Conservation (phyloP, 2,888 invertebrate genomes). For the Tenthredo mesomela region DNA sequence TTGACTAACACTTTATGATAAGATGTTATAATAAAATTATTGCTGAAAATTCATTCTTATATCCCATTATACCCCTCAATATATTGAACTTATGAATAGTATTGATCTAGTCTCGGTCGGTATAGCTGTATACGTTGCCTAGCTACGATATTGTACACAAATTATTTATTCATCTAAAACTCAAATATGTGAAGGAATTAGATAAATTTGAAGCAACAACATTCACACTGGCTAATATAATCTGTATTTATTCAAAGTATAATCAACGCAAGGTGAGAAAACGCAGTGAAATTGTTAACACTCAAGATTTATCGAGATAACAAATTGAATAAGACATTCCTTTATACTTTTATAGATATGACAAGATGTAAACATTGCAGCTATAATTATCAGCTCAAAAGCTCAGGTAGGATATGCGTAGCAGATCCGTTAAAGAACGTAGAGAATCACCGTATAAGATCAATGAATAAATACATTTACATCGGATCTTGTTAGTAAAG, state of each 20-base stretch:
- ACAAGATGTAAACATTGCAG: constrained; percentile 54
- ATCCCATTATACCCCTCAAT: neutral
- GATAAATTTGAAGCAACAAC: constrained; percentile 8
- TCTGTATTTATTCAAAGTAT: neutral
- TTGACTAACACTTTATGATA: constrained; percentile 34
- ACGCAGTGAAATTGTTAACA: neutral
- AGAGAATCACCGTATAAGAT: constrained; percentile 9
- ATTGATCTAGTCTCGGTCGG: neutral
- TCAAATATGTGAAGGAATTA: neutral
- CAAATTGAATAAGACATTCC: neutral
- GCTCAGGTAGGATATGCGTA: constrained; percentile 62
- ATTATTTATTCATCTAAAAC: neutral
- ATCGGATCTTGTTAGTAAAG: neutral
- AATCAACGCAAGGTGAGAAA: neutral
- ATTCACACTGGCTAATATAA: constrained; percentile 7
- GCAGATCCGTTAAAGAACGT: neutral
- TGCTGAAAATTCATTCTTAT: neutral
- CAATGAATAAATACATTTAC: constrained; percentile 15
- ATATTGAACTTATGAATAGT: neutral
- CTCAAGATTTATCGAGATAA: neutral
- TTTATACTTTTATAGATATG: constrained; percentile 57
- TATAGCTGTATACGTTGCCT: neutral
- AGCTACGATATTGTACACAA: constrained; percentile 16
- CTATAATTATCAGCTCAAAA: constrained; percentile 61
- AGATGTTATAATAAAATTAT: constrained; percentile 21